Conservation (phyloP, 2,113 vertebrate genomes). For the Caracal caracal region DNA sequence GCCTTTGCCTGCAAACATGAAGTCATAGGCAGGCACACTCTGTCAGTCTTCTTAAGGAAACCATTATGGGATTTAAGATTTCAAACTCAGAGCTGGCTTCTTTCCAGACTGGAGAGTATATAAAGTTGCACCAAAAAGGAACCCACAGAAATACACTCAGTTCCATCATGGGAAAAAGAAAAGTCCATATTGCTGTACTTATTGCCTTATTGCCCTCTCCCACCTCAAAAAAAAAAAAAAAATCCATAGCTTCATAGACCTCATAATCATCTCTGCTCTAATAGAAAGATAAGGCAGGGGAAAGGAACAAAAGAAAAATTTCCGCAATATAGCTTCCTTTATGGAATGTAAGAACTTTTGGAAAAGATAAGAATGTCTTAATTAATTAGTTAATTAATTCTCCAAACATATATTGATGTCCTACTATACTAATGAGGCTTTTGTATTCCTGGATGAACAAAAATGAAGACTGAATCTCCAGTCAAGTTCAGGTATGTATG, state of each 20-base stretch:
- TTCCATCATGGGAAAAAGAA: background rate
- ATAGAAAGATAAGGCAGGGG: background rate
- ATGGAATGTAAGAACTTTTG: background rate
- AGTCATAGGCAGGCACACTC: background rate
- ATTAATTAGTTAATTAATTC: constrained; percentile 37
- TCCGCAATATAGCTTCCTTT: background rate
- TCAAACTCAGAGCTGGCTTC: background rate
- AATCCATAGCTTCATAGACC: background rate
- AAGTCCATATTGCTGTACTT: background rate
- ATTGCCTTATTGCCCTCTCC: background rate
- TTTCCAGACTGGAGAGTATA: background rate
- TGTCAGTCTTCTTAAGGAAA: background rate
- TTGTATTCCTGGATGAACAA: background rate
- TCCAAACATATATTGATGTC: background rate
- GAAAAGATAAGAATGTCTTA: constrained; percentile 45
- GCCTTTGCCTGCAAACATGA: background rate
- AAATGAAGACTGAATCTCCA: background rate
- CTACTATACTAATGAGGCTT: background rate
- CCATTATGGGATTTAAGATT: background rate
- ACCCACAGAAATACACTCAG: background rate
- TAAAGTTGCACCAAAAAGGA: background rate
- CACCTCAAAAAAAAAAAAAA: background rate
- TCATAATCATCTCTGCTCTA: background rate
- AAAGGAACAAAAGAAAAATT: background rate
- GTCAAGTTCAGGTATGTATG: background rate